A percentile compares a stretch with the other conserved stretches of the same genome.
Evolutionary conservation across 2,113 vertebrate species (phyloP).

Genomic region (Callospermophilus lateralis): DNA sequence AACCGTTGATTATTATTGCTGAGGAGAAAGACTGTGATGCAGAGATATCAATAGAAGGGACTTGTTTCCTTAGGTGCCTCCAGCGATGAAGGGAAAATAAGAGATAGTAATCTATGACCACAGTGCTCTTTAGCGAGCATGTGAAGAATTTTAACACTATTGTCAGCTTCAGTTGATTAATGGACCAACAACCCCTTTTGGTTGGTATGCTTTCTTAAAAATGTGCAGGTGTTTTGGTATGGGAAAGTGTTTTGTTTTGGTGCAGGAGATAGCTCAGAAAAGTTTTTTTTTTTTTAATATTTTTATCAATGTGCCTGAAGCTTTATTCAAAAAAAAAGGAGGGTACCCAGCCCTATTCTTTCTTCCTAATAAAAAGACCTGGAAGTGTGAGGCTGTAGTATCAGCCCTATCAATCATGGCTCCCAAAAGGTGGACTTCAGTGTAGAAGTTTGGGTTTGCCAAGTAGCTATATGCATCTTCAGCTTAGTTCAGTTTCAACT

Average conservation of each 20-base stretch:
- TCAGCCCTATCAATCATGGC: not conserved
- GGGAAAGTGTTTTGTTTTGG: slow-evolving; percentile 51
- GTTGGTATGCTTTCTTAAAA: slow-evolving; percentile 60
- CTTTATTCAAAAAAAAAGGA: not conserved
- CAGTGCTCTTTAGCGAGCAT: slow-evolving; percentile 38
- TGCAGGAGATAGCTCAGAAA: slow-evolving; percentile 2
- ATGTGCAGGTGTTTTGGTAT: slow-evolving; percentile 66
- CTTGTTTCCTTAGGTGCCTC: slow-evolving; percentile 59
- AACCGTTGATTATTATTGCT: slow-evolving; percentile 38
- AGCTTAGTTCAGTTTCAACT: not conserved
- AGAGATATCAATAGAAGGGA: slow-evolving; percentile 44
- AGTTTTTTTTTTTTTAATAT: not conserved
- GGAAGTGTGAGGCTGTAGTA: not conserved
- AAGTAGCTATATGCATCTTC: not conserved
- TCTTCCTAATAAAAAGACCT: not conserved
- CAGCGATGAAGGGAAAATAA: slow-evolving; percentile 44
- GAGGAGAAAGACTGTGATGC: slow-evolving; percentile 30
- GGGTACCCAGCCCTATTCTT: not conserved
- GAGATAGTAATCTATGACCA: slow-evolving; percentile 75
- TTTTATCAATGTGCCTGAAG: slow-evolving; percentile 25
- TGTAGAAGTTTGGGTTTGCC: not conserved
- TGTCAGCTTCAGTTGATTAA: slow-evolving; percentile 61
- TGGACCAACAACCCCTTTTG: slow-evolving; percentile 64
- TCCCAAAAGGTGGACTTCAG: not conserved
- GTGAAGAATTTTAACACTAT: slow-evolving; percentile 65